Evolutionary conservation across 2,797 vertebrate species (phyloP).

Genomic region (Chaetophractus vellerosus): DNA sequence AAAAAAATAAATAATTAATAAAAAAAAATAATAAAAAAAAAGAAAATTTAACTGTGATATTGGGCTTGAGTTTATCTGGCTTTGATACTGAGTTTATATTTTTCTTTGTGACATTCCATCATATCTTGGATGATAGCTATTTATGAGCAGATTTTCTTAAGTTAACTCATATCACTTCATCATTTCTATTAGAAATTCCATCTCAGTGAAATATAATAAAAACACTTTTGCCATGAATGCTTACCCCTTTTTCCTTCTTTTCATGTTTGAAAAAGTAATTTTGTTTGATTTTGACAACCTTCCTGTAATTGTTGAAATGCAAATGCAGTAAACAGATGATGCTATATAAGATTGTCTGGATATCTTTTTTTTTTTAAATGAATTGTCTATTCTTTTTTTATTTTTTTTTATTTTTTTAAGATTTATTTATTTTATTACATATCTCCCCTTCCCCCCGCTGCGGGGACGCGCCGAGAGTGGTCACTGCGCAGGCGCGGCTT

Average conservation of each 20-base stretch:
- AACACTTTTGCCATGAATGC: background rate
- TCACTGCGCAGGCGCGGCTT: no score
- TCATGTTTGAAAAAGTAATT: background rate
- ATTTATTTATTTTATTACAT: no score
- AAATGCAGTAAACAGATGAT: background rate
- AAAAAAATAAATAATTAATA: no score
- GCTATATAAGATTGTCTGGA: background rate
- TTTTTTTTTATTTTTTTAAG: no score
- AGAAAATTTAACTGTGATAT: slow-evolving; percentile 48
- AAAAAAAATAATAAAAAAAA: no score
- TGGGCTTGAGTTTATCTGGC: slow-evolving; percentile 52
- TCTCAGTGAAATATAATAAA: slow-evolving; percentile 48
- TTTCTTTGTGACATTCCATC: slow-evolving; percentile 57
- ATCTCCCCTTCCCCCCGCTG: no score
- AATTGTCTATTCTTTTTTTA: no score
- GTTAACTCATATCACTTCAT: slow-evolving; percentile 13
- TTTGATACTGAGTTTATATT: slow-evolving; percentile 37
- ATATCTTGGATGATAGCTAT: background rate
- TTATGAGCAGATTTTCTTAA: slow-evolving; percentile 41
- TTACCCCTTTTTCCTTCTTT: background rate
- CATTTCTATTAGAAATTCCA: slow-evolving; percentile 21
- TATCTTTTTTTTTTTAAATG: no score
- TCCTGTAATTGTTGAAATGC: background rate
- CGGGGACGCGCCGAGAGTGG: no score
- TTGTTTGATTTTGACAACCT: slow-evolving; percentile 26